Percentiles rank a stretch among this genome's conserved stretches.
Conservation (phyloP, 2,113 vertebrate species). For the Bambusicola thoracicus region DNA sequence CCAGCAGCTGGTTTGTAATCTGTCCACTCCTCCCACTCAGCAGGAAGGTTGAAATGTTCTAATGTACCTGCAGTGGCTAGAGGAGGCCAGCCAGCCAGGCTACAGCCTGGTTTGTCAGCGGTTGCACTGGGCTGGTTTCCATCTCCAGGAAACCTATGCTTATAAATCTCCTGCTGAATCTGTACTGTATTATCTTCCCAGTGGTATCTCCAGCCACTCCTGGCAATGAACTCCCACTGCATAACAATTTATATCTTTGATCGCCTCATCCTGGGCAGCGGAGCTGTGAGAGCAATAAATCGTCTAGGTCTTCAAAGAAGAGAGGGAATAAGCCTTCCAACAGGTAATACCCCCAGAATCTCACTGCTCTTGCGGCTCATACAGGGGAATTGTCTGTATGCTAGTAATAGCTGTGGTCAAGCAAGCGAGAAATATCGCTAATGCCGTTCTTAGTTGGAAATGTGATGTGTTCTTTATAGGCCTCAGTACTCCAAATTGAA, state of each 20-base stretch:
- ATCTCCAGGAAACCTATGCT: not conserved
- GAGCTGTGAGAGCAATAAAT: not conserved
- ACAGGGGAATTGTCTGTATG: slow-evolving; percentile 2
- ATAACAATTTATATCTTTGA: not conserved
- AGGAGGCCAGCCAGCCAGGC: not conserved
- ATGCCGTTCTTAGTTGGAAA: not conserved
- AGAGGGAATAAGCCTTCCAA: not conserved
- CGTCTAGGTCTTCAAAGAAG: not conserved
- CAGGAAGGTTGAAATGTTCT: not conserved
- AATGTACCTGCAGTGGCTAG: accelerated
- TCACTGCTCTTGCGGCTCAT: not conserved
- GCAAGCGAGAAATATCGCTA: slow-evolving; percentile 2
- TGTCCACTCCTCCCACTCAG: not conserved
- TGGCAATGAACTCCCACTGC: not conserved
- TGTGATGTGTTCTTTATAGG: not conserved
- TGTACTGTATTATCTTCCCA: not conserved
- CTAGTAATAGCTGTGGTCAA: not conserved
- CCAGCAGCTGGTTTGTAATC: not conserved
- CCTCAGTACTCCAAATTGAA: slow-evolving; percentile 34
- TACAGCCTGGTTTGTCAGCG: not conserved
- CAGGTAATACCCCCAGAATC: not conserved
- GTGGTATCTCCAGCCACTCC: not conserved
- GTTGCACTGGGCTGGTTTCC: not conserved
- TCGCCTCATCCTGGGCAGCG: not conserved
- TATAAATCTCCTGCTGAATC: not conserved